phyloP scores from a whole-genome alignment of 2,113 vertebrate genomes.

The Cranoglanis bouderius region DNA sequence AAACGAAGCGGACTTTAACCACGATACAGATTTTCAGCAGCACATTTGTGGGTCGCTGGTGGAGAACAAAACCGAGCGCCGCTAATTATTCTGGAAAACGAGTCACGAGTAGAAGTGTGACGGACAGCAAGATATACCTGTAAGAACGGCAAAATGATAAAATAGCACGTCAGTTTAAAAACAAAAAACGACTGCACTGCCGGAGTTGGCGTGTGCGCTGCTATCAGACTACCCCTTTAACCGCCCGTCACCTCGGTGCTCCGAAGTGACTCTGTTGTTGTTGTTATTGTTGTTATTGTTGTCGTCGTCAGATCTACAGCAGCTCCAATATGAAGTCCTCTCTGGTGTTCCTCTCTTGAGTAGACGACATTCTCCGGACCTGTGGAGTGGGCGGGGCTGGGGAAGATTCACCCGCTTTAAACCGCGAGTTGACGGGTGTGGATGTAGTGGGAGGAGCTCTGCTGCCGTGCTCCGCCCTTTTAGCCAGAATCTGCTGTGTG shows the following conservation, averaged over 20 bases:
- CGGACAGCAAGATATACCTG: too few relatives aligned
- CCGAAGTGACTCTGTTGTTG: background rate
- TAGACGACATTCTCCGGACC: too few relatives aligned
- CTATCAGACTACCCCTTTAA: background rate
- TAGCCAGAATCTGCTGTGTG: constrained; percentile 25
- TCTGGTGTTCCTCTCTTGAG: background rate
- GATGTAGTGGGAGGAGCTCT: background rate
- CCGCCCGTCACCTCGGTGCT: background rate
- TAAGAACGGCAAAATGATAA: background rate
- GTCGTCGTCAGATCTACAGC: background rate
- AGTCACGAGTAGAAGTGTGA: too few relatives aligned
- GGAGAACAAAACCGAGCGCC: background rate
- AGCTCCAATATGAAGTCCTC: background rate
- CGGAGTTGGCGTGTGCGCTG: background rate
- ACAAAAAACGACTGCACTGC: background rate
- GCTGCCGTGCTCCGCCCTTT: background rate
- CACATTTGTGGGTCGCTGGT: background rate
- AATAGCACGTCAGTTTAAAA: background rate
- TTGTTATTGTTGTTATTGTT: background rate
- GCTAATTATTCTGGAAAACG: too few relatives aligned
- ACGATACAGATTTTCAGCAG: background rate
- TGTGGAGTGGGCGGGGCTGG: too few relatives aligned
- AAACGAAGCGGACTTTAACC: background rate
- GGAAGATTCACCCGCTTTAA: too few relatives aligned
- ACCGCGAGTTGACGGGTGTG: background rate